A percentile compares a stretch with the other conserved stretches of the same genome.
Evolutionary conservation across 2,797 vertebrate species (phyloP).

Genomic region (Enteromius argenteus): DNA sequence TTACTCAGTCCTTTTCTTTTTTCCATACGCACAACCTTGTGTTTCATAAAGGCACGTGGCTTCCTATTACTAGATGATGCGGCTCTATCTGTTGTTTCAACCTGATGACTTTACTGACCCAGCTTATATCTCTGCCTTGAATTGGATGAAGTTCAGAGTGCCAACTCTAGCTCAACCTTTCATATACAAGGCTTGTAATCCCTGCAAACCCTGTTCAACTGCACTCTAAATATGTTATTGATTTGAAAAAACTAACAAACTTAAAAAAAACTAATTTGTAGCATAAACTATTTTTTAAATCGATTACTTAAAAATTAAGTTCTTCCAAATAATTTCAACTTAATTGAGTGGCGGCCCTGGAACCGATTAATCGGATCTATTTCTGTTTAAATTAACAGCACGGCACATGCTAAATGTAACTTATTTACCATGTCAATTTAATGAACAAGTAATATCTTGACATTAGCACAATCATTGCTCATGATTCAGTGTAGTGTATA

Average conservation of each 20-base stretch:
- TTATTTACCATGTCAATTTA: constrained; percentile 3
- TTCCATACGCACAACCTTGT: background rate
- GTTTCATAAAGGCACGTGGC: background rate
- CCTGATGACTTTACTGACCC: background rate
- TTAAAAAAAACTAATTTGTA: background rate
- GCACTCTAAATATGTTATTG: background rate
- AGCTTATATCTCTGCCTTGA: background rate
- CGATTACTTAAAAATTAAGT: background rate
- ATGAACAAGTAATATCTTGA: background rate
- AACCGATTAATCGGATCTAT: background rate
- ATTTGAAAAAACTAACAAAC: background rate
- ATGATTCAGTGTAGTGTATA: background rate
- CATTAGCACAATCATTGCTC: background rate
- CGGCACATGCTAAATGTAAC: background rate
- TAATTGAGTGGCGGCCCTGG: background rate
- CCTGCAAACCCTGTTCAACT: constrained; percentile 3
- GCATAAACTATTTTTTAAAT: background rate
- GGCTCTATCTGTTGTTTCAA: background rate
- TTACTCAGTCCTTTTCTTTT: background rate
- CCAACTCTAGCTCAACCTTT: background rate
- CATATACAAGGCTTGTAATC: background rate
- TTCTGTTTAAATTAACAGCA: constrained; percentile 1
- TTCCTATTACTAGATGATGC: background rate
- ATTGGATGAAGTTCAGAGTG: background rate
- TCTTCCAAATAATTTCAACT: background rate